Evolutionary conservation across 92 coral and sea anemone genomes (phyloP).

Genomic region (Meandrina meandrites): DNA sequence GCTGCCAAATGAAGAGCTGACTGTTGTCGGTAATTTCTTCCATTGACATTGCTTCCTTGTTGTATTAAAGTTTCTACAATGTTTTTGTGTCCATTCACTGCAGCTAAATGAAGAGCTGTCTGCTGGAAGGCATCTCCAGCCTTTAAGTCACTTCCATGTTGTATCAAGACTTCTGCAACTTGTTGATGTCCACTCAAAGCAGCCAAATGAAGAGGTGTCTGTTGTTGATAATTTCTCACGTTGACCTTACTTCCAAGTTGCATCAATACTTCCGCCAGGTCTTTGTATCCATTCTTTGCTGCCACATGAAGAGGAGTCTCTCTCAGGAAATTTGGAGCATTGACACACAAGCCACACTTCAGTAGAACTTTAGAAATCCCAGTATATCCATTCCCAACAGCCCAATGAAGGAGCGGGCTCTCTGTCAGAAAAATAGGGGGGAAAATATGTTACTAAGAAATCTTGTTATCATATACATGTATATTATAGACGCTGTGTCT

Average conservation of each 20-base stretch:
- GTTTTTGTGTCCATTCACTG: not conserved
- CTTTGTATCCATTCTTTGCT: not conserved
- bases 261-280: not conserved
- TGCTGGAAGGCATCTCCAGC: not conserved
- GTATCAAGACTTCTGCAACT: not conserved
- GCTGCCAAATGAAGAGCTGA: not conserved
- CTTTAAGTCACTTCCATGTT: not conserved
- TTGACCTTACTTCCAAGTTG: constrained; percentile 6
- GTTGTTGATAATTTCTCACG: not conserved
- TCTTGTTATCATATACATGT: not conserved
- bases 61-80: not conserved
- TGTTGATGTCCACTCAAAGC: not conserved
- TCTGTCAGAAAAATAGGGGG: not conserved
- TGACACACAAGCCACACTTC: not conserved
- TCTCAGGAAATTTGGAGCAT: not conserved
- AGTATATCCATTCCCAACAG: constrained; percentile 8
- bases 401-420: constrained; percentile 9
- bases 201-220: constrained; percentile 20
- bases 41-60: not conserved
- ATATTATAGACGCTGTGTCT: too few relatives aligned
- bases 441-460: not conserved
- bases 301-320: constrained; percentile 28
- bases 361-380: not conserved
- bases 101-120: not conserved
- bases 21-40: too few relatives aligned